Evolutionary conservation across 2,888 invertebrate species (phyloP).

Genomic region (Hirtodrosophila histrioides): DNA sequence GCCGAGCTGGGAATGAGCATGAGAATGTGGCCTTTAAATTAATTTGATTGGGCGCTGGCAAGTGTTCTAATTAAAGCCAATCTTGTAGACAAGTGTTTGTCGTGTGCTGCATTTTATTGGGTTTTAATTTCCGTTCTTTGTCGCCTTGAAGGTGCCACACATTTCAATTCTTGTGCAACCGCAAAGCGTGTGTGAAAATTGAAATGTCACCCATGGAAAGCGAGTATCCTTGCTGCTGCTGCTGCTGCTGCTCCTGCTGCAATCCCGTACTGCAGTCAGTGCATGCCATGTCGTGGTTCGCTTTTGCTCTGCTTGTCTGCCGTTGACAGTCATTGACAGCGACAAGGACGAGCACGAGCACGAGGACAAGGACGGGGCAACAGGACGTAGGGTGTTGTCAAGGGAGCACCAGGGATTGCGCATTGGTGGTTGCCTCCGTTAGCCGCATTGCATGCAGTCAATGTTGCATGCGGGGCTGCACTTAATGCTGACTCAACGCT

Average conservation of each 20-base stretch:
- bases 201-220: constrained; percentile 56
- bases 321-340: constrained; percentile 76
- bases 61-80: constrained; percentile 45
- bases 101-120: constrained; percentile 56
- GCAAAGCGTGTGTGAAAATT: constrained; percentile 65
- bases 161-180: constrained; percentile 44
- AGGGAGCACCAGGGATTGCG: neutral
- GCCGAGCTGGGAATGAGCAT: constrained; percentile 20
- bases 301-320: constrained; percentile 62
- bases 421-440: constrained; percentile 9
- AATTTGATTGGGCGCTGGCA: constrained; percentile 24
- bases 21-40: constrained; percentile 36
- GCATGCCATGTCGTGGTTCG: constrained; percentile 56
- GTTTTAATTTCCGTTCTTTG: constrained; percentile 70
- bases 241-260: neutral
- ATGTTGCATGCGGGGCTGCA: constrained; percentile 72
- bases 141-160: constrained; percentile 42
- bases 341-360: constrained; percentile 5
- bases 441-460: constrained; percentile 59
- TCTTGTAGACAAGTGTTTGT: neutral
- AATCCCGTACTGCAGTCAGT: constrained; percentile 32
- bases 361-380: neutral
- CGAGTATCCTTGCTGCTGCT: neutral
- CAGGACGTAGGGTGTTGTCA: constrained; percentile 12
- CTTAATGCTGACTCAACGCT: constrained; percentile 73